A percentile compares a stretch with the other conserved stretches of the same genome.
Evolutionary conservation across 2,797 vertebrate genomes (phyloP).

Genomic region (Myoxocephalus aenaeus): DNA sequence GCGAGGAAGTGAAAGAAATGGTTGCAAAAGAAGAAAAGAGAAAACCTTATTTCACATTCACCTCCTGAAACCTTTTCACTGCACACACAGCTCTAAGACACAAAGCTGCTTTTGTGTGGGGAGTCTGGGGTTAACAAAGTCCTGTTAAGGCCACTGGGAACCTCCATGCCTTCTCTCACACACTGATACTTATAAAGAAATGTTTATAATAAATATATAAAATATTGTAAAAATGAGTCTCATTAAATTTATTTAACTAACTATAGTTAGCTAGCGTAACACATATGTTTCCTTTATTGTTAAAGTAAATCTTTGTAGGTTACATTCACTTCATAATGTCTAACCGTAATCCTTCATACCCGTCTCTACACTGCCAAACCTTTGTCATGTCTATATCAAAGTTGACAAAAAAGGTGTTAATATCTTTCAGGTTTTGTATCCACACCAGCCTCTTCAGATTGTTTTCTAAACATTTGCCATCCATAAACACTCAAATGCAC

Average conservation of each 20-base stretch:
- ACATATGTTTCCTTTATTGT: background rate
- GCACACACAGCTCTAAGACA: slow-evolving; percentile 67
- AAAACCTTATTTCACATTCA: slow-evolving; percentile 82
- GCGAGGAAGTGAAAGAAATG: slow-evolving; percentile 74
- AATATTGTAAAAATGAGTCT: background rate
- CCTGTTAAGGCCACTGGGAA: slow-evolving; percentile 66
- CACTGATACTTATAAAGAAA: slow-evolving; percentile 21
- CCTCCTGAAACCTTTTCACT: slow-evolving; percentile 73
- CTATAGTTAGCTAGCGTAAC: background rate
- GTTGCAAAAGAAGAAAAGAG: slow-evolving; percentile 69
- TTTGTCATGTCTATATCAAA: background rate
- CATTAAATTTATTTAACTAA: background rate
- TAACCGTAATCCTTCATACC: background rate
- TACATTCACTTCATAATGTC: background rate
- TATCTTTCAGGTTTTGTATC: background rate
- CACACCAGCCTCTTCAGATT: background rate
- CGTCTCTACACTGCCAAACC: background rate
- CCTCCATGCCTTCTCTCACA: slow-evolving; percentile 31
- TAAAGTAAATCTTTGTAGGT: background rate
- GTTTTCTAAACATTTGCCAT: slow-evolving; percentile 13
- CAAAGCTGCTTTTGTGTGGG: slow-evolving; percentile 82
- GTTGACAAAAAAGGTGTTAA: background rate
- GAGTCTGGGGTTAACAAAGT: slow-evolving; percentile 79
- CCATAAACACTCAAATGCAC: background rate
- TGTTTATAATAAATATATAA: slow-evolving; percentile 11